phyloP scores from a whole-genome alignment of 2,113 vertebrate genomes.

The Lepus europaeus region DNA sequence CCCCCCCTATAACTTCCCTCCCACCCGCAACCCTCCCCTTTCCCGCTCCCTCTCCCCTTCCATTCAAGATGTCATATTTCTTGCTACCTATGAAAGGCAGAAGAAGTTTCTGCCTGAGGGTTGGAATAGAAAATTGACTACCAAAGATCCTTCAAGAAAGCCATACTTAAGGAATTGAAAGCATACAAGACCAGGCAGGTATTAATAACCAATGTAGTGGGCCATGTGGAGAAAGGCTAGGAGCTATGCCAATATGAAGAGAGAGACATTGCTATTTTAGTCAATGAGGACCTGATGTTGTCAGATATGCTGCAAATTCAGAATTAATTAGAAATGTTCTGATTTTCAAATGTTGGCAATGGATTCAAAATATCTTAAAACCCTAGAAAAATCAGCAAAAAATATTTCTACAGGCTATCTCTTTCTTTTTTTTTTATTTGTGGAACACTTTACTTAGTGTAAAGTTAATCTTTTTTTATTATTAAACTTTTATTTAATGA shows the following conservation, averaged over 20 bases:
- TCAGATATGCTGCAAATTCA: not conserved
- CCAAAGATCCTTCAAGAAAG: not conserved
- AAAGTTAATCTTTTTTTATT: too few relatives aligned
- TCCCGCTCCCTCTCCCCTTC: too few relatives aligned
- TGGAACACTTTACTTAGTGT: too few relatives aligned
- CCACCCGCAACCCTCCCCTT: too few relatives aligned
- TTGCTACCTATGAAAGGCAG: not conserved
- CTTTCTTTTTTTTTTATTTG: too few relatives aligned
- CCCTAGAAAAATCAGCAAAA: not conserved
- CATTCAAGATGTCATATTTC: too few relatives aligned
- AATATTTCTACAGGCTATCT: not conserved
- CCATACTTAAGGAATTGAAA: not conserved
- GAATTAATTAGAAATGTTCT: conserved; percentile 23
- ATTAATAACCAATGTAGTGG: not conserved
- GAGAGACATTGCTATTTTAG: not conserved
- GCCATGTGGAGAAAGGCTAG: not conserved
- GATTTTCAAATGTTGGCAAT: not conserved
- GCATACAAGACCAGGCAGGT: not conserved
- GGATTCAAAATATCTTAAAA: conserved; percentile 30
- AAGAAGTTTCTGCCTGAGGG: not conserved
- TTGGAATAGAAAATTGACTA: not conserved
- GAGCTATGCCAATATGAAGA: not conserved
- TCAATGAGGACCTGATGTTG: not conserved
- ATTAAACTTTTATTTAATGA: too few relatives aligned
- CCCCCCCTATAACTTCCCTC: too few relatives aligned